Conservation (phyloP, 2,113 vertebrate genomes). For the Onychorhynchus coronatus region DNA sequence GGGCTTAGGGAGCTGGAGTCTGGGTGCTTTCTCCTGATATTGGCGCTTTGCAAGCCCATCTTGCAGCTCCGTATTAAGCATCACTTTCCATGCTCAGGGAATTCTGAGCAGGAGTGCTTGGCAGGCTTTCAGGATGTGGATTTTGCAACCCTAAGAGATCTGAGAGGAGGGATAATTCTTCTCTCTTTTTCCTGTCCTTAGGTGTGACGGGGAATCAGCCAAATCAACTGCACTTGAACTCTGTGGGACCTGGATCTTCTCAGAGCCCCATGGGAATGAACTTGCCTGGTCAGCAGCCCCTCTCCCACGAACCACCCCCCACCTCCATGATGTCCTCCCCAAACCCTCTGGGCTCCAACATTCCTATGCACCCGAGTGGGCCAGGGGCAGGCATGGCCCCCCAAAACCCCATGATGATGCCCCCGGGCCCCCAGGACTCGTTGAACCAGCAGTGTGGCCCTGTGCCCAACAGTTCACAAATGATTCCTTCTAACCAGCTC, state of each 20-base stretch:
- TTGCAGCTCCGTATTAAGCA: neutral
- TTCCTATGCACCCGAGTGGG: slow-evolving; percentile 84
- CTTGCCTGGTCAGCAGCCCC: slow-evolving; percentile 85
- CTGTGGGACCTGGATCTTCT: slow-evolving; percentile 79
- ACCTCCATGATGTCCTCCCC: slow-evolving; percentile 86
- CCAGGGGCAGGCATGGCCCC: slow-evolving; percentile 72
- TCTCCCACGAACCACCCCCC: slow-evolving; percentile 85
- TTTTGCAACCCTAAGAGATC: neutral
- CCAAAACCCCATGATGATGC: slow-evolving; percentile 78
- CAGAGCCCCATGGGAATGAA: slow-evolving; percentile 91
- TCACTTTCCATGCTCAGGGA: neutral
- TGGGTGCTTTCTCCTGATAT: neutral
- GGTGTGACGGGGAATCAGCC: slow-evolving; percentile 82
- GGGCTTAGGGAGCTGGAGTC: neutral
- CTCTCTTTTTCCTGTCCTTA: slow-evolving; percentile 18
- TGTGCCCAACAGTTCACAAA: slow-evolving; percentile 81
- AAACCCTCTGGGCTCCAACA: slow-evolving; percentile 83
- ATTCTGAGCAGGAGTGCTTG: neutral
- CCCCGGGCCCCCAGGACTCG: slow-evolving; percentile 77
- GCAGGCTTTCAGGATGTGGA: neutral
- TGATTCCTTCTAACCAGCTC: slow-evolving; percentile 84
- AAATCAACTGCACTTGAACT: slow-evolving; percentile 85
- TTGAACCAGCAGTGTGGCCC: slow-evolving; percentile 78
- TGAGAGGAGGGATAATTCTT: neutral
- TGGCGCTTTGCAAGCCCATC: neutral